These are phyloP conservation scores for Nasonia vitripennis DNA, from an alignment of 1,140 invertebrate genomes.

Conservation along the genomic window DNA sequence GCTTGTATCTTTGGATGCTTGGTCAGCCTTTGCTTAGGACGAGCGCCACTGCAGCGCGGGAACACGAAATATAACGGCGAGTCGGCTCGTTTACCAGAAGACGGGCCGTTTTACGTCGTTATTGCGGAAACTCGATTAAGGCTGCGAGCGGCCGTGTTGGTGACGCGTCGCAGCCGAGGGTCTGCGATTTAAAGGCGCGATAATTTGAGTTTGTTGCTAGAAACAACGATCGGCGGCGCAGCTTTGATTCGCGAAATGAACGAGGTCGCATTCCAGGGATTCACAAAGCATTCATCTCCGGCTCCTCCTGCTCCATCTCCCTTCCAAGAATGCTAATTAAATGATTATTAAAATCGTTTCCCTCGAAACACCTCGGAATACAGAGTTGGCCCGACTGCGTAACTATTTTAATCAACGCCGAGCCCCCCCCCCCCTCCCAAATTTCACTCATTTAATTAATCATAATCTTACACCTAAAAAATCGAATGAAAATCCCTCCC, in stretches of 20 bases:
- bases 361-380: constrained; percentile 43
- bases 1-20: constrained; percentile 25
- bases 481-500: too few species aligned
- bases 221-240: constrained; percentile 48
- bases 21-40: constrained; percentile 51
- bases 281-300: constrained; percentile 39
- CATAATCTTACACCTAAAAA: background rate
- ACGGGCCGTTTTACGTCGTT: background rate
- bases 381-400: constrained; percentile 60
- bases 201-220: too few species aligned
- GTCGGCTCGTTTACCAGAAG: background rate
- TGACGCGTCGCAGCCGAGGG: background rate
- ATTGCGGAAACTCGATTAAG: constrained; percentile 40
- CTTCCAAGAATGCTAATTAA: constrained; percentile 72
- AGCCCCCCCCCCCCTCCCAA: background rate
- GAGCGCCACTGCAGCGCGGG: background rate
- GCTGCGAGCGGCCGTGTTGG: background rate
- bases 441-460: background rate
- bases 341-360: constrained; percentile 71
- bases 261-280: constrained; percentile 37
- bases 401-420: constrained; percentile 63
- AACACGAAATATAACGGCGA: background rate
- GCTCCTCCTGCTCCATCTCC: constrained; percentile 36
- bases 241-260: constrained; percentile 46
- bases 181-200: background rate